Conservation (phyloP, 2,113 vertebrate species). For the Silurus glanis region DNA sequence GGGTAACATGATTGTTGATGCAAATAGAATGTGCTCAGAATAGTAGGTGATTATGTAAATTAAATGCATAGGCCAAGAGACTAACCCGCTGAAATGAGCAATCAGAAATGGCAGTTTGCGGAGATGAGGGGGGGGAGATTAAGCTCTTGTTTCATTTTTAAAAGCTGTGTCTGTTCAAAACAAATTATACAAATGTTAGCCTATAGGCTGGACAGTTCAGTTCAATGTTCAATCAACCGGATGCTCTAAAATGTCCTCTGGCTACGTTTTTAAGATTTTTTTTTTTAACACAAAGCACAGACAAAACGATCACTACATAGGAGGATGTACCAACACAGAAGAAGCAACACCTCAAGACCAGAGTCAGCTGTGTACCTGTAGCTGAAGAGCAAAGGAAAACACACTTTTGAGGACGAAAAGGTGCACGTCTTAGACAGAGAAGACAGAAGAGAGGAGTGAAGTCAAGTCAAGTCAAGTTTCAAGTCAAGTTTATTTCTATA, state of each 20-base stretch:
- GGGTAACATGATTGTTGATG: slow-evolving; percentile 17
- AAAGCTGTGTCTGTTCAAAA: slow-evolving; percentile 8
- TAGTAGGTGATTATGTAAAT: slow-evolving; percentile 42
- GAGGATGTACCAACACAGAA: too few relatives aligned
- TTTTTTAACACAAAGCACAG: neutral
- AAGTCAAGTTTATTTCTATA: too few relatives aligned
- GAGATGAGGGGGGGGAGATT: neutral
- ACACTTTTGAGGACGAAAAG: too few relatives aligned
- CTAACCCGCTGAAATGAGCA: slow-evolving; percentile 46
- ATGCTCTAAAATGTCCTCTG: neutral
- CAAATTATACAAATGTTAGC: slow-evolving; percentile 17
- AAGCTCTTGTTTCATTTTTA: slow-evolving; percentile 7
- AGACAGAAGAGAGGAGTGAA: too few relatives aligned
- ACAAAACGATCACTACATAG: neutral
- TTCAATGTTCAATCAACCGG: neutral
- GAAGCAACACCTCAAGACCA: too few relatives aligned
- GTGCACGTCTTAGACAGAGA: too few relatives aligned
- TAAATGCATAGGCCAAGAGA: slow-evolving; percentile 19
- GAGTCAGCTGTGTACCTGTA: too few relatives aligned
- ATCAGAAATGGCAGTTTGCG: slow-evolving; percentile 17
- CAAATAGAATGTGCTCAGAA: slow-evolving; percentile 35
- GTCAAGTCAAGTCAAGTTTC: too few relatives aligned
- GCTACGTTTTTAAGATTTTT: neutral
- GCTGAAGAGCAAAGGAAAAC: too few relatives aligned
- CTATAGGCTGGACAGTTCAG: neutral